Percentiles rank a stretch among this genome's conserved stretches.
Evolutionary conservation across 2,888 invertebrate species (phyloP).

Genomic region (Eupithecia insigniata): DNA sequence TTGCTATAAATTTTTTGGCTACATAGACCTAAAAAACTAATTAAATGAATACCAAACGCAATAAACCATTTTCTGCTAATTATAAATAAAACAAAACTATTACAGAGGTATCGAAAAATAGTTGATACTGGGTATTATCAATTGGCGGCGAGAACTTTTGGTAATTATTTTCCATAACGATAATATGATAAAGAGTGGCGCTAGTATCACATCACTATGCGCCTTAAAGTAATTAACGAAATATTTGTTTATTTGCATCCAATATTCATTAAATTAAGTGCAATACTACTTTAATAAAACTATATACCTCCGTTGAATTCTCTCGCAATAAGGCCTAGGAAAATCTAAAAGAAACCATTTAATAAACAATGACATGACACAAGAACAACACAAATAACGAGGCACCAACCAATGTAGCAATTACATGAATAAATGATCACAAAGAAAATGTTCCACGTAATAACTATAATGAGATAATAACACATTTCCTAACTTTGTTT

Average conservation of each 20-base stretch:
- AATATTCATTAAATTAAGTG: neutral
- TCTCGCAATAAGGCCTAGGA: slow-evolving; percentile 5
- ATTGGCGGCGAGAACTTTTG: too few relatives aligned
- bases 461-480: slow-evolving; percentile 41
- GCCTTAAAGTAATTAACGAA: too few relatives aligned
- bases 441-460: slow-evolving; percentile 30
- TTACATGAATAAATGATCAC: slow-evolving; percentile 13
- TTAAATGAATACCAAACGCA: too few relatives aligned
- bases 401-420: slow-evolving; percentile 20
- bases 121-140: too few relatives aligned
- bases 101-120: too few relatives aligned
- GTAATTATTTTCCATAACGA: too few relatives aligned
- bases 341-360: slow-evolving; percentile 8
- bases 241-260: neutral
- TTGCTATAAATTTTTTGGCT: neutral
- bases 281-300: neutral
- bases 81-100: too few relatives aligned
- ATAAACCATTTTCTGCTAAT: too few relatives aligned
- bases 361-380: slow-evolving; percentile 11
- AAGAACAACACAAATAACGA: slow-evolving; percentile 17
- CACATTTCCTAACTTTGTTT: slow-evolving; percentile 44
- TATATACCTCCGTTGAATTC: neutral
- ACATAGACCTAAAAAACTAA: neutral
- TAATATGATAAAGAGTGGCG: too few relatives aligned
- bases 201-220: too few relatives aligned